phyloP scores from a whole-genome alignment of 2,888 invertebrate species.

The Neria commutata region DNA sequence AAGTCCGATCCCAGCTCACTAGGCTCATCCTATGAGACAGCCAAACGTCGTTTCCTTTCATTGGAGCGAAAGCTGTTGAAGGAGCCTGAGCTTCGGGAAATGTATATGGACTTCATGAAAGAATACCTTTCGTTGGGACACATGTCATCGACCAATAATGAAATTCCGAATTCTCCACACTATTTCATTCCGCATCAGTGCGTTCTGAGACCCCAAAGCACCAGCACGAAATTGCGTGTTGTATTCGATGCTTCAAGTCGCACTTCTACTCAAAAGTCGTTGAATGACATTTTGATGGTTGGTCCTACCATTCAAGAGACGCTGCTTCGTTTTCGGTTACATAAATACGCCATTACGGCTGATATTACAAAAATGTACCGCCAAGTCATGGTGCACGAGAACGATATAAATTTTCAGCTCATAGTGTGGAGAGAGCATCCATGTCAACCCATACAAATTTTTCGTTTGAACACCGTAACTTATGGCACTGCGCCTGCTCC shows the following conservation, averaged over 20 bases:
- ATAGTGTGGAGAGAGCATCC: background rate
- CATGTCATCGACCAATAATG: conserved; percentile 15
- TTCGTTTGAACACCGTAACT: conserved; percentile 13
- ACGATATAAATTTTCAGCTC: background rate
- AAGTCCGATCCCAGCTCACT: conserved; percentile 10
- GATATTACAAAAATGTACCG: conserved; percentile 11
- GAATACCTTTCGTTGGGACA: conserved; percentile 25
- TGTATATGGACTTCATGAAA: conserved; percentile 20
- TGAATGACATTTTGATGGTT: conserved; percentile 24
- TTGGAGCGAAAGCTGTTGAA: conserved; percentile 13
- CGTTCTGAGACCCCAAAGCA: conserved; percentile 15
- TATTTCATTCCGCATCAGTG: conserved; percentile 25
- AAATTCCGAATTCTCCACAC: conserved; percentile 8
- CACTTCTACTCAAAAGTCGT: conserved; percentile 19
- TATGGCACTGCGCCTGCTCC: conserved; percentile 23
- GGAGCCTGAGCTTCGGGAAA: conserved; percentile 4
- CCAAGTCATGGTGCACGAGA: background rate
- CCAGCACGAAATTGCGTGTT: conserved; percentile 20
- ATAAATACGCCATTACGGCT: conserved; percentile 5
- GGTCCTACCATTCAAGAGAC: conserved; percentile 14
- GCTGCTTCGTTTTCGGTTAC: conserved; percentile 6
- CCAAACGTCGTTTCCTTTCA: conserved; percentile 1
- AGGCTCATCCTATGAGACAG: conserved; percentile 3
- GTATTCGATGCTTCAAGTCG: conserved; percentile 22
- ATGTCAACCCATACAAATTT: background rate